Evolutionary conservation across 2,797 vertebrate species (phyloP).

Genomic region (Sebastolobus altivelis): DNA sequence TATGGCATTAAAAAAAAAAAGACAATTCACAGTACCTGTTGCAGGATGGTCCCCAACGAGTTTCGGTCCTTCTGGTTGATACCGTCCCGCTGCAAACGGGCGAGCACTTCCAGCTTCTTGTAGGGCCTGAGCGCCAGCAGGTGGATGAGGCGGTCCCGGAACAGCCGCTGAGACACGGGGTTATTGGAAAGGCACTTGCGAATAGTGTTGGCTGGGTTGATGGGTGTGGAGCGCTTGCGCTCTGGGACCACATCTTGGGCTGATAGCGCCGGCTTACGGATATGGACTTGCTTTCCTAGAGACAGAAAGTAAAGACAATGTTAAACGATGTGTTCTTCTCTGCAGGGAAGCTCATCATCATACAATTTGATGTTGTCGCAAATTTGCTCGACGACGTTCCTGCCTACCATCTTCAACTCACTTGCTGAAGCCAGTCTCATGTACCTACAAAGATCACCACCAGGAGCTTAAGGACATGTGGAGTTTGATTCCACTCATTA

Average conservation of each 20-base stretch:
- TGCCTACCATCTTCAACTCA: background rate
- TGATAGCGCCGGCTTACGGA: conserved; percentile 87
- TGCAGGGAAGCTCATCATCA: background rate
- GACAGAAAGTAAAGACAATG: conserved; percentile 8
- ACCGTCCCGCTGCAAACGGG: conserved; percentile 91
- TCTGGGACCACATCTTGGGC: conserved; percentile 86
- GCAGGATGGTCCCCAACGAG: conserved; percentile 89
- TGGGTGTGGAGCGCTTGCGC: conserved; percentile 91
- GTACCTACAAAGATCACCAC: background rate
- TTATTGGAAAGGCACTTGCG: conserved; percentile 87
- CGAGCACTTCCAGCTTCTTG: conserved; percentile 94
- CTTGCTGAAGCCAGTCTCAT: background rate
- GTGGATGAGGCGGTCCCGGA: conserved; percentile 92
- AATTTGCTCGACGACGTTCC: background rate
- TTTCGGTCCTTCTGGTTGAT: conserved; percentile 93
- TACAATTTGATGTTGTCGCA: background rate
- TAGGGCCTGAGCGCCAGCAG: conserved; percentile 91
- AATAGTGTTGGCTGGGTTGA: conserved; percentile 91
- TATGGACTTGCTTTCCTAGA: conserved; percentile 89
- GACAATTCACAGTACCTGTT: conserved; percentile 83
- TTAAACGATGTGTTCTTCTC: background rate
- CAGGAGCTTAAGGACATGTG: background rate
- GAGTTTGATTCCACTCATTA: background rate
- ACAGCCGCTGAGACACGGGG: conserved; percentile 87
- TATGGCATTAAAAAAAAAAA: background rate